A percentile compares a stretch with the other conserved stretches of the same genome.
These are phyloP conservation scores for Silurus aristotelis DNA, from an alignment of 2,797 vertebrate genomes.

Conservation along the genomic window DNA sequence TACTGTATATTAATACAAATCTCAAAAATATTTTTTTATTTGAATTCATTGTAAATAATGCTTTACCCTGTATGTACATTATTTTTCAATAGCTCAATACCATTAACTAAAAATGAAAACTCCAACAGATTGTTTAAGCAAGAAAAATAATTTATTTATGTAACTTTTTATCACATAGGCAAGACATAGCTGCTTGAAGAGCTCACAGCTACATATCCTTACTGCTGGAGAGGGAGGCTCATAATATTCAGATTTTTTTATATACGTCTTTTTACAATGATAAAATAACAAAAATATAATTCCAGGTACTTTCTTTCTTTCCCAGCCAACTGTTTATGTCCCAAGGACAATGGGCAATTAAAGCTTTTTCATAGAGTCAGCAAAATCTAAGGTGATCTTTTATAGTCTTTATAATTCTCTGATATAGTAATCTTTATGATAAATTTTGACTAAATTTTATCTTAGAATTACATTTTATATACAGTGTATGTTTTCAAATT, in stretches of 20 bases:
- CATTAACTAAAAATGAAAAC: not conserved
- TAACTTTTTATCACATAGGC: slow-evolving; percentile 77
- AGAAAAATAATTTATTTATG: slow-evolving; percentile 87
- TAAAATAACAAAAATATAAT: slow-evolving; percentile 80
- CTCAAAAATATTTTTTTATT: not conserved
- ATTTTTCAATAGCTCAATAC: not conserved
- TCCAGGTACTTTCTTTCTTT: slow-evolving; percentile 69
- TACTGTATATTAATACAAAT: not conserved
- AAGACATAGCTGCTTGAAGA: slow-evolving; percentile 68
- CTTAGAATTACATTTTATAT: slow-evolving; percentile 41
- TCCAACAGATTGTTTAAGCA: slow-evolving; percentile 66
- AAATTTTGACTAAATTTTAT: slow-evolving; percentile 31
- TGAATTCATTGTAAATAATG: not conserved
- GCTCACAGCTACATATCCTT: slow-evolving; percentile 66
- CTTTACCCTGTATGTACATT: not conserved
- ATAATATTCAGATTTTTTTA: slow-evolving; percentile 69
- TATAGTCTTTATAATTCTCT: slow-evolving; percentile 40
- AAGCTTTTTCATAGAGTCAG: slow-evolving; percentile 58
- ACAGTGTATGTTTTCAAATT: slow-evolving; percentile 39
- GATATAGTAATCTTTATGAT: slow-evolving; percentile 45
- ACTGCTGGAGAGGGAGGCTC: slow-evolving; percentile 65
- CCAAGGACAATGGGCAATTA: slow-evolving; percentile 47
- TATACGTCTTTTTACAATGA: slow-evolving; percentile 73
- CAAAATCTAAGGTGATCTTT: slow-evolving; percentile 46
- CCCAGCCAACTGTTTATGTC: slow-evolving; percentile 48